Evolutionary conservation across 2,113 vertebrate genomes (phyloP), one percentile per base, ranked within the genome.

Genomic region (Rhea americana): DNA sequence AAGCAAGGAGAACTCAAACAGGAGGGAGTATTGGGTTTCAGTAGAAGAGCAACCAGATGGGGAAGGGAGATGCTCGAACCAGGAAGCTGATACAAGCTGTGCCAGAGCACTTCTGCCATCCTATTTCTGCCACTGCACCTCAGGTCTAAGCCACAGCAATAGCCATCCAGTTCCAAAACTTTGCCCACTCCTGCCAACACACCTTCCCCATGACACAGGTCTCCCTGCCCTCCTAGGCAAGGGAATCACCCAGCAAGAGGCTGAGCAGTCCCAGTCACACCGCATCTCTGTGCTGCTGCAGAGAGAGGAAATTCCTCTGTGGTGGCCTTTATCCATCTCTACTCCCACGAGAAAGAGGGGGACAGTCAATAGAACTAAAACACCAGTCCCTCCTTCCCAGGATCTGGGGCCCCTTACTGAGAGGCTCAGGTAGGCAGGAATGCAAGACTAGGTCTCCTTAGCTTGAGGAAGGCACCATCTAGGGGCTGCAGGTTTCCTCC

Each of bases 1-100:
- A 72, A 75, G 73, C 6, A 90, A 32, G 80, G 59, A 91, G 3
- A 86, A 90, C 63, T 91, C 71, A 85, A 92, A 84, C 39, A 88
- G 58, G 45, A 89, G 39, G 22, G 43, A 91, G 63, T 21, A 67
- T 0, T 11, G 13, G 41, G n/a, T 68, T 86, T 56, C 58, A 61
- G 39, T 41, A 5, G 32, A 88, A 94, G 15, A 62, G 11, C 62
- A 90, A 65, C 39, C 80, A 93, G 80, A 93, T 58, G 61, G 51
- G 47, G 67, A 96, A 56, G 8, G 32, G 68, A 88, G 53, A 90
- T 65, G 79, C 51, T 81, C 26, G 67, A 78, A 61, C 70, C 71
- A 10, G 12, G 55, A 37, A 73, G 65, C 43, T 11, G 61, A 80
- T 67, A 80, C 11, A 12, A 28, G 53, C 50, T 72, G 55, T 2